These are phyloP conservation scores for Entomyzon cyanotis DNA, from an alignment of 2,113 vertebrate species.

Conservation along the genomic window DNA sequence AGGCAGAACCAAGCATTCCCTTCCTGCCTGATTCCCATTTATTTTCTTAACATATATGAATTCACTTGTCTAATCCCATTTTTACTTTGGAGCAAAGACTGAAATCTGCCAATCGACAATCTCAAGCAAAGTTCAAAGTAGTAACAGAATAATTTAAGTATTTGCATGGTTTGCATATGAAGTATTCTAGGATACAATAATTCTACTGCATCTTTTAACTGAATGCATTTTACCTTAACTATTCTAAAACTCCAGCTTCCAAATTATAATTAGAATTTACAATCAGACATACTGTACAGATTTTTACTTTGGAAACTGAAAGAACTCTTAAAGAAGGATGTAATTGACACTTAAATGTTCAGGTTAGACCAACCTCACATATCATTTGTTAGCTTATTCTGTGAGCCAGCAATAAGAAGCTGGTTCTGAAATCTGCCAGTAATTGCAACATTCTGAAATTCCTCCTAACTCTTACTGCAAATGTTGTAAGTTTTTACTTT, in stretches of 20 bases:
- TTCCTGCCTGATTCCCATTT: background rate
- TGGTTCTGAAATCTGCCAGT: background rate
- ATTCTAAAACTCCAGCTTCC: background rate
- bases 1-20: background rate
- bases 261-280: background rate
- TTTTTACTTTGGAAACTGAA: background rate
- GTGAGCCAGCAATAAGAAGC: background rate
- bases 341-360: background rate
- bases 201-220: background rate
- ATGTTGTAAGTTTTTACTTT: background rate
- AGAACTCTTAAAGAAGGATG: background rate
- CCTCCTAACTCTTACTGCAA: background rate
- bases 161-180: background rate
- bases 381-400: background rate
- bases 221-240: background rate
- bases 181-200: background rate
- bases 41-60: background rate
- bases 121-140: background rate
- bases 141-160: background rate
- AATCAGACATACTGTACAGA: background rate
- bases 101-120: background rate
- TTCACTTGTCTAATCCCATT: background rate
- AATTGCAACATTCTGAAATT: slow-evolving; percentile 37
- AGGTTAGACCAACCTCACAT: background rate
- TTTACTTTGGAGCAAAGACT: background rate